Evolutionary conservation across 2,888 invertebrate genomes (phyloP).

Genomic region (Ephialtes manifestator): DNA sequence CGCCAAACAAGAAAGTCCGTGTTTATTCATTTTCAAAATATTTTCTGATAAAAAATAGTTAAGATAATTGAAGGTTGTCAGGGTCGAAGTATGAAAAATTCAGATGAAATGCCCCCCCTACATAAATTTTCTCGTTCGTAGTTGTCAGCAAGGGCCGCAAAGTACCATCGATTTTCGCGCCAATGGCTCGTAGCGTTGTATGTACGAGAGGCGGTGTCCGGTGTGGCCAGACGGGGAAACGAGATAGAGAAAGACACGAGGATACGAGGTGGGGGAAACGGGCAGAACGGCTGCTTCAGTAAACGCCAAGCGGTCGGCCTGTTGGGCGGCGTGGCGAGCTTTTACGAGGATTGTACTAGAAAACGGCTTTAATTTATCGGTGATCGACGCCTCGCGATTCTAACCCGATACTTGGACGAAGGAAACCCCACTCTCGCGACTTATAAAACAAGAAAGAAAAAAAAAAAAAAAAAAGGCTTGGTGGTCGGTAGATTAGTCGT

Average conservation of each 20-base stretch:
- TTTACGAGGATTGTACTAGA: constrained; percentile 62
- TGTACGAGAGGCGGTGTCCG: constrained; percentile 37
- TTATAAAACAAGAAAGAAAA: constrained; percentile 5
- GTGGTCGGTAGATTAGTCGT: constrained; percentile 3
- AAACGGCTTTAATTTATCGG: constrained; percentile 66
- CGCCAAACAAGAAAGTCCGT: no score
- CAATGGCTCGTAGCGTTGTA: constrained; percentile 42
- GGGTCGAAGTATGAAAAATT: no score
- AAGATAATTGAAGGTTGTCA: no score
- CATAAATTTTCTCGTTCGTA: constrained; percentile 1
- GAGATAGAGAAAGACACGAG: no score
- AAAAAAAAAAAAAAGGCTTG: not conserved
- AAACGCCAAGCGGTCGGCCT: constrained; percentile 76
- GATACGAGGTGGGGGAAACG: no score
- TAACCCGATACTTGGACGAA: not conserved
- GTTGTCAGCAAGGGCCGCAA: constrained; percentile 17
- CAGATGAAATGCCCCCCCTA: no score
- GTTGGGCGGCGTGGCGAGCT: constrained; percentile 68
- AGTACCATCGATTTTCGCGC: constrained; percentile 64
- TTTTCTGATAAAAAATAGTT: no score
- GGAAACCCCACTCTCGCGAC: not conserved
- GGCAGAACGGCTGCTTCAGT: constrained; percentile 73
- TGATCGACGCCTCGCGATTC: constrained; percentile 43
- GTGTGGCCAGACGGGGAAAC: constrained; percentile 21
- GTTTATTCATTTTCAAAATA: no score